Evolutionary conservation across 2,888 invertebrate genomes (phyloP).

Genomic region (Drosophila borealis): DNA sequence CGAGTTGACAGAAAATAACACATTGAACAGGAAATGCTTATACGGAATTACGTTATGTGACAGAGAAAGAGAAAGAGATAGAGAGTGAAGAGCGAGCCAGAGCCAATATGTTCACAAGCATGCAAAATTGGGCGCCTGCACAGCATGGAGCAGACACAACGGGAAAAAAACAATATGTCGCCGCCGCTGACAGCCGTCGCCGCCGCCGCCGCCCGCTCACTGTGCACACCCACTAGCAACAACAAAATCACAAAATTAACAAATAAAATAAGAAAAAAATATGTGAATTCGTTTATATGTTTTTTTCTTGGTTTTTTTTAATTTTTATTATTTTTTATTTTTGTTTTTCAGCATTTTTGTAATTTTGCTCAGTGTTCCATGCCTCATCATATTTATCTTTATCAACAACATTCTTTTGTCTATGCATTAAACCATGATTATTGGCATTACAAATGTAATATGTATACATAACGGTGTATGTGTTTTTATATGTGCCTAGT

Average conservation of each 20-base stretch:
- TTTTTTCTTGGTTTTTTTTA: constrained; percentile 54
- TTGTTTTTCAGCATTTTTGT: constrained; percentile 68
- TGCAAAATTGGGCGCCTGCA: constrained; percentile 41
- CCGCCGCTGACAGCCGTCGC: neutral
- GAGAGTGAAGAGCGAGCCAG: constrained; percentile 29
- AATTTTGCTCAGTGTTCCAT: constrained; percentile 60
- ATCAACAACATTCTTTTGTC: constrained; percentile 49
- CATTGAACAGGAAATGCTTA: constrained; percentile 18
- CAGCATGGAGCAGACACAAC: constrained; percentile 23
- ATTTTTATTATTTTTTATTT: constrained; percentile 61
- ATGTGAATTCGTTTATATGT: constrained; percentile 46
- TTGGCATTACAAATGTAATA: constrained; percentile 49
- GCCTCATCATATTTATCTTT: constrained; percentile 27
- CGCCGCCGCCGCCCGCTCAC: neutral
- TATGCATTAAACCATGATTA: constrained; percentile 37
- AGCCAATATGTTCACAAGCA: constrained; percentile 43
- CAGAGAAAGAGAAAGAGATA: constrained; percentile 28
- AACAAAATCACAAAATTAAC: constrained; percentile 51
- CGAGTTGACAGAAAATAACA: constrained; percentile 8
- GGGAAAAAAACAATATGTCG: constrained; percentile 10
- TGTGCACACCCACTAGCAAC: constrained; percentile 36
- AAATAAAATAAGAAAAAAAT: constrained; percentile 50
- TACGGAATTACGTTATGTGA: constrained; percentile 20
- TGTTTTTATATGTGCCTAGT: constrained; percentile 36
- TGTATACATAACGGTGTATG: constrained; percentile 38